Evolutionary conservation across 1,140 invertebrate genomes (phyloP), one percentile per base, ranked within the genome.

Genomic region (Centruroides vittatus): DNA sequence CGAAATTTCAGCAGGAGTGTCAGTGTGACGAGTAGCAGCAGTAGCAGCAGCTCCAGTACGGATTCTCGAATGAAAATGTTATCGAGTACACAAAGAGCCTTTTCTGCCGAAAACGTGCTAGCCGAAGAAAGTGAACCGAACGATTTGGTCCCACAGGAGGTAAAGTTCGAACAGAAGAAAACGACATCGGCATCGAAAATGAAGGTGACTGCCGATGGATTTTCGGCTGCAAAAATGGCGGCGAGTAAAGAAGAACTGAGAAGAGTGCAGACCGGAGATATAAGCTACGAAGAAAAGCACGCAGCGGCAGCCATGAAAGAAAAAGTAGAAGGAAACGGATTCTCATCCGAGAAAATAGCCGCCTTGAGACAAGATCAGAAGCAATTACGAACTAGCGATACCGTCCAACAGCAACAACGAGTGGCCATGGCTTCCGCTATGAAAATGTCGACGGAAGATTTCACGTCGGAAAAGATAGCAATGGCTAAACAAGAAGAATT

Each of bases 401-500:
- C 90, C 13, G 83, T 83, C 35, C 85, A 89, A 68, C 85, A 91
- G 70, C 88, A 91, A 72, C 84, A 81, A 61, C 86, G 86, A 69
- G 88, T 86, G 67, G 80, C 87, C 73, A 82, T 86, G 49, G 82
- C 84, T 4, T 78, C 84, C 11, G 84, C 83, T 64, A 84, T 89
- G 75, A 88, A 87, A 72, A 74, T 93, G 34, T 85, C 89, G 53
- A 89, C 86, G 51, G 88, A 90, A 65, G 84, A 82, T 11, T 91
- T 88, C 72, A 89, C 83, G 61, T 82, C 86, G 6, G 87, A 92
- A 74, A 87, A 90, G 74, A 85, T 86, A 69, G 85, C 87, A 2
- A 84, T 87, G 74, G 83, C 85, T 60, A 84, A 87, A 53, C 85
- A 89, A 63, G 86, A 93, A 70, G 86, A 88, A 66, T 79, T 84